phyloP scores from a whole-genome alignment of 2,113 vertebrate genomes.

The Rousettus leschenaultii region DNA sequence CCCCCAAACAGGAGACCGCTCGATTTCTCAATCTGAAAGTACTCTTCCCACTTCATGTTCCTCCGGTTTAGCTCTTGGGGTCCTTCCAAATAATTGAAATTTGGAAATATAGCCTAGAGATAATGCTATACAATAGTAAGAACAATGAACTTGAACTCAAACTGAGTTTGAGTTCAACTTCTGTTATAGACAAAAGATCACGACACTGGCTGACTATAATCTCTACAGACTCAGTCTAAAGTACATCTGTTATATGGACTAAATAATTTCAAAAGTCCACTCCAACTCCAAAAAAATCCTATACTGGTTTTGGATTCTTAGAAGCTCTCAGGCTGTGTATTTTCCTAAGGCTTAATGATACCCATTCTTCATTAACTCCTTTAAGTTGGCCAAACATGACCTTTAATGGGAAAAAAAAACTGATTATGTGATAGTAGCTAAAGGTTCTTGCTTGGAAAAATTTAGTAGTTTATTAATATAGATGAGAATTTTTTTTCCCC shows the following conservation, averaged over 20 bases:
- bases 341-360: neutral
- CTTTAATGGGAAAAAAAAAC: neutral
- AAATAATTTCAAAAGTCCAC: neutral
- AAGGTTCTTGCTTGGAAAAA: neutral
- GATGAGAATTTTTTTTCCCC: neutral
- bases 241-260: neutral
- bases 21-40: neutral
- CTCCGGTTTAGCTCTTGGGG: neutral
- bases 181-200: neutral
- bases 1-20: neutral
- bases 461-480: neutral
- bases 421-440: neutral
- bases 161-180: slow-evolving; percentile 3
- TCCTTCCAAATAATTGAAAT: neutral
- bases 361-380: neutral
- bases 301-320: neutral
- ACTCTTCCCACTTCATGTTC: neutral
- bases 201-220: neutral
- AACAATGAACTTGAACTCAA: neutral
- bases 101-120: neutral
- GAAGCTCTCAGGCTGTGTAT: neutral
- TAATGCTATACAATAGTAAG: neutral
- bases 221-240: neutral
- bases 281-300: neutral
- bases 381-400: neutral